Evolutionary conservation across 2,797 vertebrate species (phyloP), one percentile per base, ranked within the genome.

Genomic region (Eulemur rubriventer): DNA sequence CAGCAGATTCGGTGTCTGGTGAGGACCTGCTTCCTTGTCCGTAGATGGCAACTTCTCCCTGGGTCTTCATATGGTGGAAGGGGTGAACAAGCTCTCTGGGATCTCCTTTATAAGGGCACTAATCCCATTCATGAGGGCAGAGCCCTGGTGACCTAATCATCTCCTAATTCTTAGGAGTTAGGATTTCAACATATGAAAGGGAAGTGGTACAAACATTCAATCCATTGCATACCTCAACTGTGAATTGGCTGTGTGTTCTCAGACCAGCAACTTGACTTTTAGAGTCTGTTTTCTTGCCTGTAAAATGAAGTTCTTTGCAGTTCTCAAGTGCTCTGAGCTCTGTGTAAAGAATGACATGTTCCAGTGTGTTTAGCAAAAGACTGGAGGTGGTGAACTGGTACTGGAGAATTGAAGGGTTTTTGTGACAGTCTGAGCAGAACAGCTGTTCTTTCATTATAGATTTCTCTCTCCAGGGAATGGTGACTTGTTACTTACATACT

Each of bases 331-430:
- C 78, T 91, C n/a, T 89, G 41, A 94, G 75, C 69, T 94, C 91
- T 94, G 67, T 78, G 43, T 94, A 91, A 96, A 91, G 97, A 96
- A 96, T 95, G 90, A 57, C 81, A 79, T 76, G 59, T 96, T 89
- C 85, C 75, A 46, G 48, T 67, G 57, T 96, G 79, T 92, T 97
- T 85, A 92, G 73, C 73, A 88, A 76, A 96, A 96, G 88, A 82
- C 94, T 82, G 61, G 88, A 92, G 88, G 85, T 96, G 95, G 81
- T 67, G 84, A 95, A 78, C 91, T 78, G 86, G 50, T 91, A 30
- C 55, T 94, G 65, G 94, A 55, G 30, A 94, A 82, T 65, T 73
- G 63, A 96, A 92, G 82, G 46, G 26, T 70, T 94, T 93, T 63
- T 91, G 63, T 96, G 88, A 95, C 94, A 76, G 33, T 76, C 50